Conservation (phyloP, 92 coral and sea anemone genomes). For the Siderastrea radians region DNA sequence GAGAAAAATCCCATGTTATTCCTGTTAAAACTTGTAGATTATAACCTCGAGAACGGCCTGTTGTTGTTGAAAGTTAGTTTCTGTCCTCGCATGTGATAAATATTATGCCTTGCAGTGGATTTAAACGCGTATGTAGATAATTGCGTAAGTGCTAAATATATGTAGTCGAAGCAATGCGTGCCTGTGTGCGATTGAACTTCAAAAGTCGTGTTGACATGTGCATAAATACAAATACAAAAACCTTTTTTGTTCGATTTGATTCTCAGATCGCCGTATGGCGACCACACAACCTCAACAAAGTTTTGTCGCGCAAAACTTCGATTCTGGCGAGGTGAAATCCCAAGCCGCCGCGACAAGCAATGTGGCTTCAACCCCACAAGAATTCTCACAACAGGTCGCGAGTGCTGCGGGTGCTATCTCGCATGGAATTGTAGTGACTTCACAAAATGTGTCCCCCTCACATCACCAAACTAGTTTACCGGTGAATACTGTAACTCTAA, state of each 20-base stretch:
- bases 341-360: conserved; percentile 74
- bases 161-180: conserved; percentile 1
- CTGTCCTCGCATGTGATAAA: background rate
- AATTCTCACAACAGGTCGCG: conserved; percentile 75
- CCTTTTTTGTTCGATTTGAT: conserved; percentile 52
- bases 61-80: conserved; percentile 12
- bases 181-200: conserved; percentile 5
- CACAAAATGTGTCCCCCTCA: conserved; percentile 61
- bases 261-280: conserved; percentile 89
- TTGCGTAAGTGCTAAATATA: conserved; percentile 38
- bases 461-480: conserved; percentile 68
- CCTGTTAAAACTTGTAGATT: background rate
- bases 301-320: conserved; percentile 70
- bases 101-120: background rate
- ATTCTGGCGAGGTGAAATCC: conserved; percentile 71
- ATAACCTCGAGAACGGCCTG: background rate
- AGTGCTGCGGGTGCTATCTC: conserved; percentile 68
- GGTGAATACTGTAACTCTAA: conserved; percentile 75
- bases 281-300: conserved; percentile 86
- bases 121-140: background rate
- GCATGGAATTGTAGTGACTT: conserved; percentile 78
- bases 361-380: conserved; percentile 79
- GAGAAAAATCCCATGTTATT: background rate
- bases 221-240: conserved; percentile 56
- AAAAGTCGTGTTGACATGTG: conserved; percentile 39